phyloP scores from a whole-genome alignment of 2,888 invertebrate genomes.

The Drosophila paramelanica region DNA sequence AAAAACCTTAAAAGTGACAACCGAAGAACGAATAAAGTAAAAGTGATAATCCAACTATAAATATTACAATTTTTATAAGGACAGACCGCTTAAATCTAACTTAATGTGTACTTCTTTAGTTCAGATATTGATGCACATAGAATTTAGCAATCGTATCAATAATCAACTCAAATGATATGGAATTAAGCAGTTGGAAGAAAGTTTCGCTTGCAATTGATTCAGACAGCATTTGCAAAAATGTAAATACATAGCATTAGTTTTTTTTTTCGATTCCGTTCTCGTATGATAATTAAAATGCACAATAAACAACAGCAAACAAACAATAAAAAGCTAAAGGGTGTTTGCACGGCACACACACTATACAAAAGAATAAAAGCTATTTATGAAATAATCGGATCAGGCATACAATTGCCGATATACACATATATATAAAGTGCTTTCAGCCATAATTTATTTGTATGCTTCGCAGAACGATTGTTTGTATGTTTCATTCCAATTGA shows the following conservation, averaged over 20 bases:
- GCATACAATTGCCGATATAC: not conserved
- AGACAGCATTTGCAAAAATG: slow-evolving; percentile 32
- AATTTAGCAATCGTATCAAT: not conserved
- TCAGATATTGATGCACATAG: not conserved
- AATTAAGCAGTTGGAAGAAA: not conserved
- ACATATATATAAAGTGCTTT: slow-evolving; percentile 8
- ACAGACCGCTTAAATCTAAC: slow-evolving; percentile 14
- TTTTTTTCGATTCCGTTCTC: slow-evolving; percentile 16
- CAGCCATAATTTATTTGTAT: slow-evolving; percentile 1
- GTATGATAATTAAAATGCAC: slow-evolving; percentile 38
- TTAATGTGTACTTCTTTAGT: slow-evolving; percentile 10
- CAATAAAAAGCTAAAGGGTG: slow-evolving; percentile 5
- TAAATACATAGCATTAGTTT: slow-evolving; percentile 47
- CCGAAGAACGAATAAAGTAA: slow-evolving; percentile 57
- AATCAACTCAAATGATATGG: slow-evolving; percentile 15
- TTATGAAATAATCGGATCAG: slow-evolving; percentile 1
- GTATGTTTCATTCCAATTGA: slow-evolving; percentile 33
- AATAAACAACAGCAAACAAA: slow-evolving; percentile 11
- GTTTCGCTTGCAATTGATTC: slow-evolving; percentile 23
- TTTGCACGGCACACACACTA: slow-evolving; percentile 22
- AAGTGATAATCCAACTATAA: slow-evolving; percentile 64
- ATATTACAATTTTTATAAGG: slow-evolving; percentile 51
- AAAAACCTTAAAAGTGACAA: slow-evolving; percentile 3
- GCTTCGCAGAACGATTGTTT: slow-evolving; percentile 23
- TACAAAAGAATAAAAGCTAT: not conserved